Evolutionary conservation across 1,140 invertebrate species (phyloP).

Genomic region (Medauroidea extradentata): DNA sequence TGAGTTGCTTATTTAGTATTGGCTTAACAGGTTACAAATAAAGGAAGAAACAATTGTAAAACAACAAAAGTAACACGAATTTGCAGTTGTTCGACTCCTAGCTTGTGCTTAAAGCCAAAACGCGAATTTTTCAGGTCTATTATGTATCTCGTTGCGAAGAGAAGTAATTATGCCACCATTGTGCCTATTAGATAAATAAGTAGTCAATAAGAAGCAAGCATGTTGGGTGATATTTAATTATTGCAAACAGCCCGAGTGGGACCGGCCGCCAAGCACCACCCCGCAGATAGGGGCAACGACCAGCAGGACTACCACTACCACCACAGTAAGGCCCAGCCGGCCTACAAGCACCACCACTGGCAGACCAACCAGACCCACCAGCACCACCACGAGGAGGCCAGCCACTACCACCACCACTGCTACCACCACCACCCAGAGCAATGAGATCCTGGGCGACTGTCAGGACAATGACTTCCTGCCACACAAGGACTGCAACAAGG

Average conservation of each 20-base stretch:
- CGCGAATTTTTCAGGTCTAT: not conserved
- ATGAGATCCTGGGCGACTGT: conserved; percentile 35
- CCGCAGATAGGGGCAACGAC: not conserved
- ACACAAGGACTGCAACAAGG: conserved; percentile 58
- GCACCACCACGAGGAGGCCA: conserved; percentile 7
- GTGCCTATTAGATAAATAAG: too few species aligned
- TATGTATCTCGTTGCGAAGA: not conserved
- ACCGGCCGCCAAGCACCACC: conserved; percentile 4
- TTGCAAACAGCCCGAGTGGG: conserved; percentile 7
- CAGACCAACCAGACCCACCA: not conserved
- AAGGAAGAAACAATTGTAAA: too few species aligned
- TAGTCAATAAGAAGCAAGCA: too few species aligned
- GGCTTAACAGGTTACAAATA: too few species aligned
- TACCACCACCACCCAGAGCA: not conserved
- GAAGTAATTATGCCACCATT: not conserved
- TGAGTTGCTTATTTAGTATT: too few species aligned
- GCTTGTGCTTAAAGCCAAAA: too few species aligned
- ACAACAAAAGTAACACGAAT: too few species aligned
- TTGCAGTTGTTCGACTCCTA: too few species aligned
- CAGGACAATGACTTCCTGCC: conserved; percentile 58
- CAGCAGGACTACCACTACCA: conserved; percentile 13
- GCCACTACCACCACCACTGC: conserved; percentile 1
- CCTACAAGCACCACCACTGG: conserved; percentile 10
- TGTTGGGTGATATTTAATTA: too few species aligned
- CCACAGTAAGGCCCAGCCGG: conserved; percentile 2